Conservation (phyloP, 1,140 invertebrate genomes). For the Samia ricini region DNA sequence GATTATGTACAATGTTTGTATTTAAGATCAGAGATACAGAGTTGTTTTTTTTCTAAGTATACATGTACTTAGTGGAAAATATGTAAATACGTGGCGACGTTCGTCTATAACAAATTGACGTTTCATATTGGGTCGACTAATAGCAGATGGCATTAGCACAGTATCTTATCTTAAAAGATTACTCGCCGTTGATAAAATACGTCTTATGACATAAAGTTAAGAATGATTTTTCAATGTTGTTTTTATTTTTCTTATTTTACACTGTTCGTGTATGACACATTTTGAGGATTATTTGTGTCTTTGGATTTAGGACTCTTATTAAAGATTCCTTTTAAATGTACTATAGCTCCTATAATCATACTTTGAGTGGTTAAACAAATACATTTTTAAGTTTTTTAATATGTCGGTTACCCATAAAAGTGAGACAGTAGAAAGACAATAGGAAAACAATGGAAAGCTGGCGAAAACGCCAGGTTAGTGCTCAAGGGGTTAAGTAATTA, state of each 20-base stretch:
- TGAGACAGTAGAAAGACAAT: no score
- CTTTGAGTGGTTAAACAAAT: no score
- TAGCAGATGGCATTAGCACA: background rate
- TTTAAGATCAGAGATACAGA: background rate
- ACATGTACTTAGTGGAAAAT: background rate
- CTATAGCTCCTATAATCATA: no score
- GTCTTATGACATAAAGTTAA: background rate
- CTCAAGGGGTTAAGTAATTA: no score
- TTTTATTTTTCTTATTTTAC: no score
- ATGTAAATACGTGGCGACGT: background rate
- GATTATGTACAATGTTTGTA: background rate
- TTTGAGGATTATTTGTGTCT: no score
- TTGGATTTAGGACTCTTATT: no score
- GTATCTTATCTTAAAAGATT: background rate
- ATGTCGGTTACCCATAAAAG: no score
- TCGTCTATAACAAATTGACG: background rate
- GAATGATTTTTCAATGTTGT: background rate
- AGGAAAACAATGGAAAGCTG: no score
- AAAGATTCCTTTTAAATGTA: no score
- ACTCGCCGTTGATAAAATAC: background rate
- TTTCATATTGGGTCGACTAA: background rate
- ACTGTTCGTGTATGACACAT: background rate
- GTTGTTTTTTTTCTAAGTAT: background rate
- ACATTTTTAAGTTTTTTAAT: no score
- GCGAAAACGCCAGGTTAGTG: no score